Conservation (phyloP, 2,888 invertebrate species). For the Tipula confusa region DNA sequence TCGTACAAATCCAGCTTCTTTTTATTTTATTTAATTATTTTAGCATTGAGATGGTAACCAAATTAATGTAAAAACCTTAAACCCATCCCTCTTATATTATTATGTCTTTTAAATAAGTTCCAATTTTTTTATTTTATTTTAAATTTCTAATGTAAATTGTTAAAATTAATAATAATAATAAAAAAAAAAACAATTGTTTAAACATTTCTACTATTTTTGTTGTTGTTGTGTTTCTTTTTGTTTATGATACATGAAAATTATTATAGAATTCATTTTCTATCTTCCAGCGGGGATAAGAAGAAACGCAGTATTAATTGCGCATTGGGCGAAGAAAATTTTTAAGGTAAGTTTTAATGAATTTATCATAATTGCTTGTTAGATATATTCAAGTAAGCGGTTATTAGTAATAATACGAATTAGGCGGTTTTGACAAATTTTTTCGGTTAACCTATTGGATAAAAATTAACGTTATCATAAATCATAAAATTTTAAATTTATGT, state of each 20-base stretch:
- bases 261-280: slow-evolving; percentile 20
- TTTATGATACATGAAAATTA: background rate
- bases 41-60: background rate
- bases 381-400: too few species aligned
- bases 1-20: background rate
- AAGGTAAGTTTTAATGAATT: background rate
- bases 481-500: too few species aligned
- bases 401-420: too few species aligned
- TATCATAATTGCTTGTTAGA: too few species aligned
- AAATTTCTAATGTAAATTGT: background rate
- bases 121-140: background rate
- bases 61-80: slow-evolving; percentile 8
- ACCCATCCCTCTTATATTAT: background rate
- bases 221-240: background rate
- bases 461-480: too few species aligned
- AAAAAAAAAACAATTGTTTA: slow-evolving; percentile 5
- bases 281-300: slow-evolving; percentile 1
- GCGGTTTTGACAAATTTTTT: too few species aligned
- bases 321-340: background rate
- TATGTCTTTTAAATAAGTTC: background rate
- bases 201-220: background rate
- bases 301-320: background rate
- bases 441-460: too few species aligned
- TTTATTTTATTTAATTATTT: background rate
- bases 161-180: slow-evolving; percentile 20